phyloP scores from a whole-genome alignment of 2,888 invertebrate genomes.

The Cryptocephalus primarius region DNA sequence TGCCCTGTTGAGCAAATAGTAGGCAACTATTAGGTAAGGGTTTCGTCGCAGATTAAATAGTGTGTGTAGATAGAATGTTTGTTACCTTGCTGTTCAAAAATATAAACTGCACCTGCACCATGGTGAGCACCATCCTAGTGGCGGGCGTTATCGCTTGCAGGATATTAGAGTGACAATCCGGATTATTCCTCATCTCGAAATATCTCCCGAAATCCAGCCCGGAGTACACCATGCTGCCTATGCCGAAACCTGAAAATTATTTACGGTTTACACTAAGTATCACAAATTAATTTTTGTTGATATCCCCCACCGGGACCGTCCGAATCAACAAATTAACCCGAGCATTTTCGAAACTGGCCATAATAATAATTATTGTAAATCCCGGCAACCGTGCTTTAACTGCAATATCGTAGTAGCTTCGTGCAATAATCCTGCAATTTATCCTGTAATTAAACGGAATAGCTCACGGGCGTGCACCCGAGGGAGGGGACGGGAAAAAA shows the following conservation, averaged over 20 bases:
- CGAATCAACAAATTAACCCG: too few species aligned
- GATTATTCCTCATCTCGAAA: slow-evolving; percentile 83
- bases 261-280: too few species aligned
- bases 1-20: too few species aligned
- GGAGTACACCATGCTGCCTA: slow-evolving; percentile 96
- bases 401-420: slow-evolving; percentile 12
- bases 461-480: neutral
- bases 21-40: too few species aligned
- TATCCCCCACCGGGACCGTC: too few species aligned
- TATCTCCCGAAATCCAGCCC: slow-evolving; percentile 93
- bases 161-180: slow-evolving; percentile 73
- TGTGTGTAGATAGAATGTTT: neutral
- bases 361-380: slow-evolving; percentile 14
- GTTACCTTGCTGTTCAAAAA: slow-evolving; percentile 91
- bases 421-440: slow-evolving; percentile 19
- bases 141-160: slow-evolving; percentile 83
- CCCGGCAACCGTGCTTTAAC: slow-evolving; percentile 8
- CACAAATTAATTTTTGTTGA: too few species aligned
- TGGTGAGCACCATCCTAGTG: slow-evolving; percentile 89
- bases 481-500: neutral
- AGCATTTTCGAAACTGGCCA: slow-evolving; percentile 9
- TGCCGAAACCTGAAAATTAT: slow-evolving; percentile 73
- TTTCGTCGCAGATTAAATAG: too few species aligned
- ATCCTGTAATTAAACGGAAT: slow-evolving; percentile 58
- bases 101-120: slow-evolving; percentile 97